Conservation (phyloP, 1,140 invertebrate species). For the Saccostrea echinata region DNA sequence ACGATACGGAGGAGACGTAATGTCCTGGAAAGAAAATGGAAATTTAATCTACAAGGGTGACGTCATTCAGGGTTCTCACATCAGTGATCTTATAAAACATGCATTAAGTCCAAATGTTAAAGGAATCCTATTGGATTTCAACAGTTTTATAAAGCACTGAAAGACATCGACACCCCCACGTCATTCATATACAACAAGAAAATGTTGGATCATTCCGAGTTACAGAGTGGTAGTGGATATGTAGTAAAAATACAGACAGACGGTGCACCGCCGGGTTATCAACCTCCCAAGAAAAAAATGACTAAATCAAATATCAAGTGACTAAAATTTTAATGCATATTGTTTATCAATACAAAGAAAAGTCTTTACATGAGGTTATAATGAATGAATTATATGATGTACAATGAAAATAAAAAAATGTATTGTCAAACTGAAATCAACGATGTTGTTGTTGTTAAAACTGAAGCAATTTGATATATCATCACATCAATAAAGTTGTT, state of each 20-base stretch:
- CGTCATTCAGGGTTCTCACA: conserved; percentile 23
- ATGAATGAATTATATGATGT: not conserved
- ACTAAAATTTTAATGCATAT: conserved; percentile 35
- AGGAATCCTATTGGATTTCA: conserved; percentile 15
- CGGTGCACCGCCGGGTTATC: conserved; percentile 26
- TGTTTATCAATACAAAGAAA: not conserved
- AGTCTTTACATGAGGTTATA: not conserved
- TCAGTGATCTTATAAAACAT: conserved; percentile 48
- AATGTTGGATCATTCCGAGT: not conserved
- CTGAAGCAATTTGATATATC: not conserved
- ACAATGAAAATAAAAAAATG: conserved; percentile 3
- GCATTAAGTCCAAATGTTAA: not conserved
- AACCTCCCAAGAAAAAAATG: not conserved
- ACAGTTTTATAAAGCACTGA: not conserved
- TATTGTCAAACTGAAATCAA: not conserved
- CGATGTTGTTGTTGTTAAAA: not conserved
- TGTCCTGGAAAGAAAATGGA: conserved; percentile 32
- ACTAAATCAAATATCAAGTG: conserved; percentile 17
- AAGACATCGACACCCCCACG: conserved; percentile 23
- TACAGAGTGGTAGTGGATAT: not conserved
- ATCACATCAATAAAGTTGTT: not conserved
- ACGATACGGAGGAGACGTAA: not conserved
- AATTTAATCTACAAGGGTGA: conserved; percentile 35
- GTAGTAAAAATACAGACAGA: not conserved
- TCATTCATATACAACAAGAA: conserved; percentile 28